A percentile compares a stretch with the other conserved stretches of the same genome.
Conservation (phyloP, 2,113 vertebrate genomes). For the Aptenodytes patagonicus region DNA sequence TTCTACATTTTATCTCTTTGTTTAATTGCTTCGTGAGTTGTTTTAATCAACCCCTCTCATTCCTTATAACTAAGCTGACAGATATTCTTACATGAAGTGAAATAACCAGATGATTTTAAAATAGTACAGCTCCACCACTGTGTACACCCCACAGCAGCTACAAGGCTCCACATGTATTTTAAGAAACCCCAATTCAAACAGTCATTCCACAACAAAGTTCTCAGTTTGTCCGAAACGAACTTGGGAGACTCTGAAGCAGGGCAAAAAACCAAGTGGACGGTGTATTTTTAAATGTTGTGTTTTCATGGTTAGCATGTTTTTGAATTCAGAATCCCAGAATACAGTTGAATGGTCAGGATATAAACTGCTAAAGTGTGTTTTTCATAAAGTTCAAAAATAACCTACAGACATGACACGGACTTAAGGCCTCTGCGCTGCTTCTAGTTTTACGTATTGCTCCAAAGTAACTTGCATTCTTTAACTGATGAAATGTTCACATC, state of each 20-base stretch:
- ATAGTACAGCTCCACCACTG: slow-evolving; percentile 29
- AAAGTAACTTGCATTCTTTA: slow-evolving; percentile 50
- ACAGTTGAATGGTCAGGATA: slow-evolving; percentile 52
- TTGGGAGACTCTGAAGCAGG: slow-evolving; percentile 18
- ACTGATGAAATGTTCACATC: slow-evolving; percentile 57
- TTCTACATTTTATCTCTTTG: slow-evolving; percentile 59
- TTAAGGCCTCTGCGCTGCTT: slow-evolving; percentile 34
- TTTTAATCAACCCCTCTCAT: slow-evolving; percentile 53
- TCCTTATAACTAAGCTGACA: slow-evolving; percentile 40
- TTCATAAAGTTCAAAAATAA: slow-evolving; percentile 75
- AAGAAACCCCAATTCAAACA: slow-evolving; percentile 60
- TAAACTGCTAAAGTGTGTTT: slow-evolving; percentile 66
- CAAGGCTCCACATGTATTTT: slow-evolving; percentile 56
- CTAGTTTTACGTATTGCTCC: slow-evolving; percentile 60
- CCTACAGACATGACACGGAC: slow-evolving; percentile 42
- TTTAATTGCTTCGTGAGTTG: slow-evolving; percentile 1
- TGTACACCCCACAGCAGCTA: slow-evolving; percentile 31
- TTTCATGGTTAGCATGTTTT: slow-evolving; percentile 72
- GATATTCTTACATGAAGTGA: slow-evolving; percentile 40
- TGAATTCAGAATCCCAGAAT: slow-evolving; percentile 68
- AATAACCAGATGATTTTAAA: slow-evolving; percentile 55
- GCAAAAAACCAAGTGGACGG: slow-evolving; percentile 48
- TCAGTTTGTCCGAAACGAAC: slow-evolving; percentile 31
- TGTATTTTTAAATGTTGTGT: slow-evolving; percentile 62
- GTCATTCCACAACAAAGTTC: slow-evolving; percentile 51